phyloP scores from a whole-genome alignment of 2,113 vertebrate species.

The Synodontis membranacea region DNA sequence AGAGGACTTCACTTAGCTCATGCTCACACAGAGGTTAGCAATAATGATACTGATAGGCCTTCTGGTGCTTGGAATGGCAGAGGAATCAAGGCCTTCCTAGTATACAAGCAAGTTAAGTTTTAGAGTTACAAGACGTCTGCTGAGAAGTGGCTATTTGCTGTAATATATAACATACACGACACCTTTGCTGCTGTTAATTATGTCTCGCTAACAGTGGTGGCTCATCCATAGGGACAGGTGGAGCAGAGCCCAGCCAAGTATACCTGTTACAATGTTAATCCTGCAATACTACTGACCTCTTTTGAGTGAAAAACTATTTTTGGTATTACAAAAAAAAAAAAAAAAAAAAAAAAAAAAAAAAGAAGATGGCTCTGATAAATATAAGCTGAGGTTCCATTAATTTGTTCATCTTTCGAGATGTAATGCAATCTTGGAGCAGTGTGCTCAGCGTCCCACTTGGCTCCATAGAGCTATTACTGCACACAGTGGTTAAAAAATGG shows the following conservation, averaged over 20 bases:
- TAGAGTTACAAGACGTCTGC: not conserved
- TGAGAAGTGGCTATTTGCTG: not conserved
- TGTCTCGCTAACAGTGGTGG: not conserved
- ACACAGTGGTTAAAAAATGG: not conserved
- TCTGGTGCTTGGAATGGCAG: constrained; percentile 71
- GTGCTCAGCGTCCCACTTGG: not conserved
- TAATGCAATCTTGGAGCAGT: not conserved
- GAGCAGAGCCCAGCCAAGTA: not conserved
- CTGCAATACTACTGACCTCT: not conserved
- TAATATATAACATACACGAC: not conserved
- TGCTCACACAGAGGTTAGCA: constrained; percentile 69
- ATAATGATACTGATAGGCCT: constrained; percentile 66
- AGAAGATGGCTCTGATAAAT: not conserved
- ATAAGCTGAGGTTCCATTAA: not conserved
- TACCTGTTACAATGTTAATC: not conserved
- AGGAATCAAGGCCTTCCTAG: constrained; percentile 19
- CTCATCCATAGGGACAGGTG: not conserved
- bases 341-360: too few species aligned
- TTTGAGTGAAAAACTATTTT: not conserved
- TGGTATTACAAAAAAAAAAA: too few species aligned
- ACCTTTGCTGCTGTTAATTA: not conserved
- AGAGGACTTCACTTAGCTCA: constrained; percentile 56
- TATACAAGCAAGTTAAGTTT: not conserved
- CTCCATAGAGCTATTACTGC: not conserved
- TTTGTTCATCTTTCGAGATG: not conserved